Evolutionary conservation across 2,888 invertebrate genomes (phyloP), one percentile per base, ranked within the genome.

Genomic region (Drosophila percnosoma): DNA sequence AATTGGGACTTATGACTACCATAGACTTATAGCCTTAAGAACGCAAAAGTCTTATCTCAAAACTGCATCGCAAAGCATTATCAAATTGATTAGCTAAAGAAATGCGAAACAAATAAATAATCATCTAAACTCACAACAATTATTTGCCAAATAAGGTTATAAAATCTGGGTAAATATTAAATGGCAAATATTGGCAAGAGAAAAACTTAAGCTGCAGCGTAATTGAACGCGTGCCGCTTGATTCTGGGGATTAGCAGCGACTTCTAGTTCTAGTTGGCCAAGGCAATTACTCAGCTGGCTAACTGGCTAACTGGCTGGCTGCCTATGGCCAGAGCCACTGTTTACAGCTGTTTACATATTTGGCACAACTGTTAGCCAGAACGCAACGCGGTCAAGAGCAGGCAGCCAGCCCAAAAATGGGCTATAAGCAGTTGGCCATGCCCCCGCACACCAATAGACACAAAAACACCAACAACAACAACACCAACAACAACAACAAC

Each of bases 341-440:
- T n/a, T 70, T 53, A 59, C 67, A 29, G 42, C 55, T 71, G 40
- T 29, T 18, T 15, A 42, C 87, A 34, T 73, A 83, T 89, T 78
- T 87, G 83, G 83, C 57, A 40, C 70, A 89, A 75, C 59, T 67
- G 67, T 60, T 58, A 29, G 62, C 36, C 36, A n/a, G 36, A 40
- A 38, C 65, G 60, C 73, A 81, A 73, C 70, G 72, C 81, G 90
- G 86, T 78, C 86, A 87, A 76, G 86, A 78, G 73, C 87, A 79
- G 61, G 69, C 29, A 52, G 77, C 45, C 67, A 55, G 67, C 57
- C 89, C 89, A 75, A 81, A 86, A 88, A 90, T 88, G 90, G 86
- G 74, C 66, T 86, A 78, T 57, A 83, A 87, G 68, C 70, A 52
- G 84, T 85, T 87, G 88, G 45, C 84, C 84, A 73, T 85, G 87